A percentile compares a stretch with the other conserved stretches of the same genome.
Evolutionary conservation across 2,113 vertebrate genomes (phyloP).

Genomic region (Austrofundulus limnaeus): DNA sequence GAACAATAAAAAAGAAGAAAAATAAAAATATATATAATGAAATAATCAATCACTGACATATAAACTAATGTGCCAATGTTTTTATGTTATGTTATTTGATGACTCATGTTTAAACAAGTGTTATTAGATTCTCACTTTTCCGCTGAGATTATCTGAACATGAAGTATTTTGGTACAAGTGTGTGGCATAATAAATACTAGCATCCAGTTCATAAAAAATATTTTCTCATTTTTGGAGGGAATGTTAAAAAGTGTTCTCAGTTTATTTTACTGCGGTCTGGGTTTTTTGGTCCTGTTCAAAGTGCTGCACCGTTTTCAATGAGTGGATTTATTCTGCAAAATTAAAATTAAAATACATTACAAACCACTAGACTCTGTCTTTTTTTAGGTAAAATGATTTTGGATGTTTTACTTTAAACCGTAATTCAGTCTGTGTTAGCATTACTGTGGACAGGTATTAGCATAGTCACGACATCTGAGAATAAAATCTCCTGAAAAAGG

Average conservation of each 20-base stretch:
- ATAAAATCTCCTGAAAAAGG: conserved; percentile 1
- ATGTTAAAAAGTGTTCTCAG: not conserved
- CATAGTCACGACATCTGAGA: conserved; percentile 7
- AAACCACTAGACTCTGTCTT: not conserved
- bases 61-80: no score
- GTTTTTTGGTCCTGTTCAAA: not conserved
- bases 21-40: no score
- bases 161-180: conserved; percentile 25
- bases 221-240: no score
- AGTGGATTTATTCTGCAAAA: not conserved
- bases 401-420: no score
- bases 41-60: no score
- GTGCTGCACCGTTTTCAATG: not conserved
- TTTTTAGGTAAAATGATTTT: no score
- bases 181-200: conserved; percentile 7
- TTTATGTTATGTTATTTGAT: no score
- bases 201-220: no score
- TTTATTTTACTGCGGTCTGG: not conserved
- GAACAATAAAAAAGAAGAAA: no score
- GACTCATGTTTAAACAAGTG: conserved; percentile 13
- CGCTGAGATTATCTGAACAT: conserved; percentile 17
- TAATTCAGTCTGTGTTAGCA: conserved; percentile 3
- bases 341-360: not conserved
- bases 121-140: conserved; percentile 7
- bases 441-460: not conserved